Conservation (phyloP, 1,140 invertebrate genomes). For the Penaeus japonicus region DNA sequence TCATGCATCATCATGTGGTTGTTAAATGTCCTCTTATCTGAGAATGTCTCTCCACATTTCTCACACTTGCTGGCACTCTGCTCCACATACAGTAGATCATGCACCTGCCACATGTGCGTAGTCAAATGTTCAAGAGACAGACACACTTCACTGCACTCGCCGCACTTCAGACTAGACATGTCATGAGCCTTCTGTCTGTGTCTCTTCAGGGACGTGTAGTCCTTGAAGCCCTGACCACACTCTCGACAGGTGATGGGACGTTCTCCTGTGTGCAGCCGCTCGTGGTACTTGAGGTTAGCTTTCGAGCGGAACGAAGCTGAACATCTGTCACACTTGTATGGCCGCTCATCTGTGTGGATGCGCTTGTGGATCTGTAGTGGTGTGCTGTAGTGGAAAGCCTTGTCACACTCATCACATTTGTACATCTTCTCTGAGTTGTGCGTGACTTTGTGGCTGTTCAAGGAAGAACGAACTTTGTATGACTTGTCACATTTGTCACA, state of each 20-base stretch:
- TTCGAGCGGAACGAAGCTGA: conserved; percentile 32
- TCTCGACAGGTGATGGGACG: conserved; percentile 55
- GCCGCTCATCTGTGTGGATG: conserved; percentile 45
- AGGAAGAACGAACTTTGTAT: conserved; percentile 46
- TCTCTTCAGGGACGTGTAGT: conserved; percentile 41
- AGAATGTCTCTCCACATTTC: conserved; percentile 20
- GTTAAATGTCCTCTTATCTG: not conserved
- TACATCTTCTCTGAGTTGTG: conserved; percentile 46
- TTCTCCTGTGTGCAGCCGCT: conserved; percentile 59
- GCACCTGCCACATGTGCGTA: conserved; percentile 13
- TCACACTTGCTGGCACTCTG: conserved; percentile 21
- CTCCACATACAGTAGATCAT: conserved; percentile 32
- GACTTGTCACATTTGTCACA: conserved; percentile 53
- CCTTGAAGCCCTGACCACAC: conserved; percentile 54
- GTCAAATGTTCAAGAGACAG: conserved; percentile 6
- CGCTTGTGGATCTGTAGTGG: conserved; percentile 49
- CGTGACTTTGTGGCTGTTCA: conserved; percentile 45
- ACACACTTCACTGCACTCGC: conserved; percentile 2
- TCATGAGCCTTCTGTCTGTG: conserved; percentile 36
- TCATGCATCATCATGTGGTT: conserved; percentile 13
- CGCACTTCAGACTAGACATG: conserved; percentile 17
- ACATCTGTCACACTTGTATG: conserved; percentile 36
- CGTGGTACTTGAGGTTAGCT: conserved; percentile 51
- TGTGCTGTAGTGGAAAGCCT: conserved; percentile 47
- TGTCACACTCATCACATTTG: conserved; percentile 53